A percentile compares a stretch with the other conserved stretches of the same genome.
Evolutionary conservation across 2,797 vertebrate species (phyloP).

Genomic region (Melanotaenia trifasciata): DNA sequence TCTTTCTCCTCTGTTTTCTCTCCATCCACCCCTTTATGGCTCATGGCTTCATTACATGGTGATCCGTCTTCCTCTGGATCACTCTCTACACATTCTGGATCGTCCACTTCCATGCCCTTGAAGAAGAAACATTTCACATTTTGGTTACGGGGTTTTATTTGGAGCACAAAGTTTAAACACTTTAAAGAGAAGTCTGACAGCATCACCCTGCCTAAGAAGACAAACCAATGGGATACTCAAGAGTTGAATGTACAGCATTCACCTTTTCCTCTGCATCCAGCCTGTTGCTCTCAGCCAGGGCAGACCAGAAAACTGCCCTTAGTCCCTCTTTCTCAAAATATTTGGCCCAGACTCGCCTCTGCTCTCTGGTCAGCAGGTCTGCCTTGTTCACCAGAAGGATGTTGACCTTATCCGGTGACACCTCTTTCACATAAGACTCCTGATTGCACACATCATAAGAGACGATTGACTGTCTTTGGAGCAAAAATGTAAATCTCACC

Average conservation of each 20-base stretch:
- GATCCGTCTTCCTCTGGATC: constrained; percentile 68
- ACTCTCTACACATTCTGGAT: constrained; percentile 59
- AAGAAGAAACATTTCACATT: constrained; percentile 9
- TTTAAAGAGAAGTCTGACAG: not conserved
- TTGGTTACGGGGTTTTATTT: not conserved
- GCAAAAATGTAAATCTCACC: not conserved
- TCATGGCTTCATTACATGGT: constrained; percentile 31
- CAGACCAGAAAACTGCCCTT: constrained; percentile 96
- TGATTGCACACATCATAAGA: constrained; percentile 62
- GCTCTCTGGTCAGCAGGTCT: constrained; percentile 89
- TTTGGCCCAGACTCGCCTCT: constrained; percentile 89
- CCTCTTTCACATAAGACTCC: constrained; percentile 93
- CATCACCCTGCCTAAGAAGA: not conserved
- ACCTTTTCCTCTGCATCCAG: constrained; percentile 87
- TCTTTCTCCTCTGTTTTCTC: constrained; percentile 32
- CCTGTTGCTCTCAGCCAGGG: constrained; percentile 86
- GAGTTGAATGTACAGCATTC: constrained; percentile 15
- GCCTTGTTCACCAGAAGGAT: constrained; percentile 96
- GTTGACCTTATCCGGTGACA: constrained; percentile 90
- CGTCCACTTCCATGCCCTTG: constrained; percentile 79
- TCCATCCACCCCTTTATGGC: constrained; percentile 18
- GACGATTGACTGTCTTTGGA: not conserved
- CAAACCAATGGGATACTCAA: not conserved
- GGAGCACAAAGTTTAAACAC: not conserved
- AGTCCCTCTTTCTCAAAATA: constrained; percentile 90